phyloP scores from a whole-genome alignment of 2,113 vertebrate genomes.

The Eclectus roratus region DNA sequence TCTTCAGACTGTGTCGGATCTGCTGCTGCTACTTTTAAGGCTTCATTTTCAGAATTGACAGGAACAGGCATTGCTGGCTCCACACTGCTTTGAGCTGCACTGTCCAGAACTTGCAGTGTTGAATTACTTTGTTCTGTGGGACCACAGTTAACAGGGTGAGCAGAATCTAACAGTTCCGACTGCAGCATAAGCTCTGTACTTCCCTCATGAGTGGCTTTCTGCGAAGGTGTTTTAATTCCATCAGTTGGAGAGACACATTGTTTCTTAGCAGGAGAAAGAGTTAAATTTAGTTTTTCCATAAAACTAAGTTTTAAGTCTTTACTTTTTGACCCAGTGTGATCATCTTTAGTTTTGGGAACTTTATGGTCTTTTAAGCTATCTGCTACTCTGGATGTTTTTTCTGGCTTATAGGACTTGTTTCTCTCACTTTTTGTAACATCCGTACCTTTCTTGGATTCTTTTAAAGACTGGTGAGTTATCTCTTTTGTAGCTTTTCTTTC shows the following conservation, averaged over 20 bases:
- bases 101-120: not conserved
- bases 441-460: constrained; percentile 49
- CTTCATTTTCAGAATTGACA: constrained; percentile 4
- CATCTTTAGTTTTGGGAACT: constrained; percentile 26
- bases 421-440: constrained; percentile 42
- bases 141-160: not conserved
- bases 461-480: constrained; percentile 43
- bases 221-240: not conserved
- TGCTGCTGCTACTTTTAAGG: not conserved
- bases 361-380: not conserved
- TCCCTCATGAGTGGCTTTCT: not conserved
- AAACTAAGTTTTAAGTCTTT: constrained; percentile 88
- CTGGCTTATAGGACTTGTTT: not conserved
- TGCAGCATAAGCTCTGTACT: constrained; percentile 12
- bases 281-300: constrained; percentile 97
- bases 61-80: not conserved
- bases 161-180: not conserved
- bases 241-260: constrained; percentile 39
- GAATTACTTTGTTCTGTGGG: not conserved
- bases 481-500: constrained; percentile 60
- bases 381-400: not conserved
- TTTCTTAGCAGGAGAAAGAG: constrained; percentile 92
- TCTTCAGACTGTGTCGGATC: not conserved
- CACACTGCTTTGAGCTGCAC: not conserved
- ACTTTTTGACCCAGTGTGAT: constrained; percentile 43